These are phyloP conservation scores for Aphelenchoides fujianensis DNA, from an alignment of 1,140 invertebrate genomes.

Conservation along the genomic window DNA sequence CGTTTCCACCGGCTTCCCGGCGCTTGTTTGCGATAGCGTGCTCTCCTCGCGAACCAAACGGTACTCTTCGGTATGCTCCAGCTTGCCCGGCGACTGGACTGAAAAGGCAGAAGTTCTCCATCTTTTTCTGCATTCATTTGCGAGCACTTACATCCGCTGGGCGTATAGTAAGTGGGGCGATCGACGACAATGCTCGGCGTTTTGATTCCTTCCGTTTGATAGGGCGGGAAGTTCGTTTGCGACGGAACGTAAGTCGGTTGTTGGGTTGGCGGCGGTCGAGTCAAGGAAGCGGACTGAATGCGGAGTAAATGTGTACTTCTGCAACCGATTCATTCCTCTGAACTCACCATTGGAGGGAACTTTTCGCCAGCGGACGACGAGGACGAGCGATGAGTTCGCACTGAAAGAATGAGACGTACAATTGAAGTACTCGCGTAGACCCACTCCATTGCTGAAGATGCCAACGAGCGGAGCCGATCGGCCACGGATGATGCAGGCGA, in stretches of 20 bases:
- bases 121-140: no score
- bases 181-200: constrained; percentile 24
- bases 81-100: not conserved
- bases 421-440: constrained; percentile 12
- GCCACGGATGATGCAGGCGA: constrained; percentile 39
- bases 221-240: constrained; percentile 7
- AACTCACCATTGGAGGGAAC: constrained; percentile 35
- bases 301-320: no score
- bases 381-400: constrained; percentile 30
- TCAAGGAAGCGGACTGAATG: constrained; percentile 22
- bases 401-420: no score
- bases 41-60: constrained; percentile 5
- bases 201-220: constrained; percentile 28
- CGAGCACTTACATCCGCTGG: constrained; percentile 23
- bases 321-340: constrained; percentile 12
- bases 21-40: constrained; percentile 5
- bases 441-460: constrained; percentile 37
- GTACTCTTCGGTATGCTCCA: constrained; percentile 13
- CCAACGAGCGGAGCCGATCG: constrained; percentile 38
- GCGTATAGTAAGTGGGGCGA: constrained; percentile 41
- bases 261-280: not conserved
- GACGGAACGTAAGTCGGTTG: constrained; percentile 4
- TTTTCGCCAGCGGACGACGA: constrained; percentile 10
- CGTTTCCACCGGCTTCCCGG: constrained; percentile 1
- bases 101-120: no score